Conservation (phyloP, 2,113 vertebrate genomes). For the Alces alces region DNA sequence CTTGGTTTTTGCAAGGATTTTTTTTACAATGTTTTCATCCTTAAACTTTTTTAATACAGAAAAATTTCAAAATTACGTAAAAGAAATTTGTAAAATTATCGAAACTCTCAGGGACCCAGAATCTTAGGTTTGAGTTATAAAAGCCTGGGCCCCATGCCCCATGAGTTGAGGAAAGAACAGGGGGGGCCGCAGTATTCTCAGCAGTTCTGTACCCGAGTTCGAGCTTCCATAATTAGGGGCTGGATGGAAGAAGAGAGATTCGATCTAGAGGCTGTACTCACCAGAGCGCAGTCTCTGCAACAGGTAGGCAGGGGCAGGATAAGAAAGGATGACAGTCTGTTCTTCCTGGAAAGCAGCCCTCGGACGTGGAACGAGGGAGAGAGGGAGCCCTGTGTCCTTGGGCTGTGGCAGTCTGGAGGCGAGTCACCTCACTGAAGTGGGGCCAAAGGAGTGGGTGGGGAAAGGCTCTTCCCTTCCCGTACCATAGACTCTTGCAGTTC, state of each 20-base stretch:
- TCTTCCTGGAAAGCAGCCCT: not conserved
- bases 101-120: not conserved
- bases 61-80: not conserved
- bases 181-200: not conserved
- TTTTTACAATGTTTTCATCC: not conserved
- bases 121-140: not conserved
- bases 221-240: not conserved
- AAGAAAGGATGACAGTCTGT: not conserved
- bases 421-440: not conserved
- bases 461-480: not conserved
- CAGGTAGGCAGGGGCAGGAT: not conserved
- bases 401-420: not conserved
- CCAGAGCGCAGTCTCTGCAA: not conserved
- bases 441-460: not conserved
- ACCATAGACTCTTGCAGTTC: not conserved
- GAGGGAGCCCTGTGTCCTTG: not conserved
- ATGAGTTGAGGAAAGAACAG: not conserved
- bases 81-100: not conserved
- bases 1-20: conserved; percentile 2
- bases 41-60: not conserved
- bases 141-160: not conserved
- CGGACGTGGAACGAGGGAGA: not conserved
- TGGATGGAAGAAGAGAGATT: not conserved
- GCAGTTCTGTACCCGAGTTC: not conserved
- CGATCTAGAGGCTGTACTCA: not conserved